Conservation (phyloP, 2,888 invertebrate species). For the Leptura quadrifasciata region DNA sequence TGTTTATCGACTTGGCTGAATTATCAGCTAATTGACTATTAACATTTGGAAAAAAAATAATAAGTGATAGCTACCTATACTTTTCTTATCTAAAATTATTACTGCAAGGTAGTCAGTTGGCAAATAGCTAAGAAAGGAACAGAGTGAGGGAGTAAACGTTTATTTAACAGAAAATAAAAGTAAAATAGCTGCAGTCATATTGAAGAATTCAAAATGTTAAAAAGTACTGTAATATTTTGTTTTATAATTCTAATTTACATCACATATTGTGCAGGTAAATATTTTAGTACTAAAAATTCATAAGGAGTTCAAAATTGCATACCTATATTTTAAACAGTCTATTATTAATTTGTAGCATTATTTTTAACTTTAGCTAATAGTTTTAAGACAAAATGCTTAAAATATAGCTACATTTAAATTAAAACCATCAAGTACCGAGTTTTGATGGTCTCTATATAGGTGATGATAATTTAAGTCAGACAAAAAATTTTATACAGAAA, state of each 20-base stretch:
- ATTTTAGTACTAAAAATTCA: not conserved
- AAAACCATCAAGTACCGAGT: too few species aligned
- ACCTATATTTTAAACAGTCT: too few species aligned
- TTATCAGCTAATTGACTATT: not conserved
- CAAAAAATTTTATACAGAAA: too few species aligned
- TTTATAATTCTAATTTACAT: not conserved
- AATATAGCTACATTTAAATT: too few species aligned
- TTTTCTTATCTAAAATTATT: conserved; percentile 4
- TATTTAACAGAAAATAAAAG: too few species aligned
- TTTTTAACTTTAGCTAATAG: too few species aligned
- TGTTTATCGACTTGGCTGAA: not conserved
- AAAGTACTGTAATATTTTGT: not conserved
- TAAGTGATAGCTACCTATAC: not conserved
- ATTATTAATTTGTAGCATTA: too few species aligned
- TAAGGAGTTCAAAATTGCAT: too few species aligned
- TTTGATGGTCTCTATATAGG: too few species aligned
- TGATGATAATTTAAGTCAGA: too few species aligned
- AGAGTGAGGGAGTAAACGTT: too few species aligned
- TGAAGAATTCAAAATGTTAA: not conserved
- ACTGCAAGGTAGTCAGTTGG: not conserved
- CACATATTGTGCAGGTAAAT: conserved; percentile 4
- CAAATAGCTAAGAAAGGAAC: not conserved
- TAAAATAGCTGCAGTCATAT: not conserved
- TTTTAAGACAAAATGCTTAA: too few species aligned
- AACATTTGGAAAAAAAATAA: not conserved